Evolutionary conservation across 2,888 invertebrate genomes (phyloP).

Genomic region (Machimus rusticus): DNA sequence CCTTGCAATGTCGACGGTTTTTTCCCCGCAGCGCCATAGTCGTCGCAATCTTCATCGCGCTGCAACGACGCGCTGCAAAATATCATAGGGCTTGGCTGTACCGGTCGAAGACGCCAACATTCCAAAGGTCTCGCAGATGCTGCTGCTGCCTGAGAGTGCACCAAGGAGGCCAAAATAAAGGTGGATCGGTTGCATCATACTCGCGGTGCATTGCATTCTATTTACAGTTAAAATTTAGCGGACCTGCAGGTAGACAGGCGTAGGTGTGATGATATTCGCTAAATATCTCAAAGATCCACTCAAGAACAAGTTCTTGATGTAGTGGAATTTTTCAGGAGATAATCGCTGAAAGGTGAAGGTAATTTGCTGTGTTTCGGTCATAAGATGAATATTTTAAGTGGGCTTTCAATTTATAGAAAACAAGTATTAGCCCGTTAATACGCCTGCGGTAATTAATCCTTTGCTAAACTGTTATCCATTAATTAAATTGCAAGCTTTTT

Average conservation of each 20-base stretch:
- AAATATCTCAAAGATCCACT: not conserved
- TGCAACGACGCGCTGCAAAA: not conserved
- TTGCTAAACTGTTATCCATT: no score
- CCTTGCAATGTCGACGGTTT: constrained; percentile 23
- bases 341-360: not conserved
- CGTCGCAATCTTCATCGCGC: not conserved
- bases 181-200: not conserved
- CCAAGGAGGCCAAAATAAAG: not conserved
- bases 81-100: not conserved
- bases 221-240: not conserved
- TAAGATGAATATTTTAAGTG: not conserved
- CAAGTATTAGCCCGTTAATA: not conserved
- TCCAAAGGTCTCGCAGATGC: not conserved
- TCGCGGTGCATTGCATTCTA: not conserved
- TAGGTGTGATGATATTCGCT: not conserved
- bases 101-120: not conserved
- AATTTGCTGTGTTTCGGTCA: not conserved
- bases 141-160: not conserved
- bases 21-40: not conserved
- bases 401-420: not conserved
- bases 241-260: not conserved
- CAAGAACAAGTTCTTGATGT: not conserved
- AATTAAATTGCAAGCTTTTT: no score
- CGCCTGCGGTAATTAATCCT: no score
- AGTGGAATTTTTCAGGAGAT: not conserved